A percentile compares a stretch with the other conserved stretches of the same genome.
phyloP scores from a whole-genome alignment of 2,797 vertebrate genomes.

The Sebastes ruberrimus region DNA sequence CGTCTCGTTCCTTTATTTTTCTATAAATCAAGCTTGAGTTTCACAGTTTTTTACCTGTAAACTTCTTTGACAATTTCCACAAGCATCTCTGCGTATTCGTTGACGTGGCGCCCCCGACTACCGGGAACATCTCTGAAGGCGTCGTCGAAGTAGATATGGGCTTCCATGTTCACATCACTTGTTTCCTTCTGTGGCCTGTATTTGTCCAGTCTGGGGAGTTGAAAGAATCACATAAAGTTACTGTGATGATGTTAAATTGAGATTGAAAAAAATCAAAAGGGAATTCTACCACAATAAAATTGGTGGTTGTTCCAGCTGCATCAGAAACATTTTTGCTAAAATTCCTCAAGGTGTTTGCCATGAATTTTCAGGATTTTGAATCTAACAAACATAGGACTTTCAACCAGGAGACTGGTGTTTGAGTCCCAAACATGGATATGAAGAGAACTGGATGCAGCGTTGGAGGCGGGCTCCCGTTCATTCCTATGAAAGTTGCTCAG shows the following conservation, averaged over 20 bases:
- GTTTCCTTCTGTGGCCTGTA: constrained; percentile 48
- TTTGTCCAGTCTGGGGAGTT: constrained; percentile 60
- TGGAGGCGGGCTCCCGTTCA: too few species aligned
- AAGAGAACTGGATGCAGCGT: too few species aligned
- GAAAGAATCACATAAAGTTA: neutral
- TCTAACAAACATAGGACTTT: neutral
- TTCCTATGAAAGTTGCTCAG: too few species aligned
- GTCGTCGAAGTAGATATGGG: constrained; percentile 79
- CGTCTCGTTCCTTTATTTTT: neutral
- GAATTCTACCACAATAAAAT: neutral
- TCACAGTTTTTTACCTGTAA: constrained; percentile 46
- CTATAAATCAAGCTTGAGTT: neutral
- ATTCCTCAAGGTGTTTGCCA: neutral
- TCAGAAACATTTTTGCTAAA: neutral
- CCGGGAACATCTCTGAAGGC: constrained; percentile 54
- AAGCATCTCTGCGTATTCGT: constrained; percentile 64
- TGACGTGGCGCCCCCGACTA: constrained; percentile 41
- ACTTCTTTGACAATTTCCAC: constrained; percentile 65
- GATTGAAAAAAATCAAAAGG: neutral
- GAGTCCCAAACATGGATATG: too few species aligned
- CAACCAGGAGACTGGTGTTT: too few species aligned
- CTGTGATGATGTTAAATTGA: neutral
- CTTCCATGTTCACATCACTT: constrained; percentile 66
- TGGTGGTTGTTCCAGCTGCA: neutral
- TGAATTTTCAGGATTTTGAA: neutral